phyloP scores from a whole-genome alignment of 2,113 vertebrate species.

The Numida meleagris region DNA sequence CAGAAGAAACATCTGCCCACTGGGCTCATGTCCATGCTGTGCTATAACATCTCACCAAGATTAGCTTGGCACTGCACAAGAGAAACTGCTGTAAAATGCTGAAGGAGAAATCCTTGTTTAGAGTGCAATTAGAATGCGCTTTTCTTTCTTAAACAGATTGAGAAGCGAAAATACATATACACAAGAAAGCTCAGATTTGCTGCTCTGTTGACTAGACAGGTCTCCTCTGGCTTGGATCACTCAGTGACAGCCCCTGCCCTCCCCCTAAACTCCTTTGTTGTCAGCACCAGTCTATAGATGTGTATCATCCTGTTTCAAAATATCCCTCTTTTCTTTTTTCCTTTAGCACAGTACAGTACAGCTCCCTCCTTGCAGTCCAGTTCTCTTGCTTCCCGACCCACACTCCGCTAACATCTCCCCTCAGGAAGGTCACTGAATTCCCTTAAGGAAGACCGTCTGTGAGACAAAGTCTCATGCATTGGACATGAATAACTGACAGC shows the following conservation, averaged over 20 bases:
- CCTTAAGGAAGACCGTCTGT: background rate
- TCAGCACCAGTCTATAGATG: background rate
- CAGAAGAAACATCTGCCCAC: slow-evolving; percentile 19
- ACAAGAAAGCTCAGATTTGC: slow-evolving; percentile 62
- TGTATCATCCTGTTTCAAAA: background rate
- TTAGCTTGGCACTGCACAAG: slow-evolving; percentile 49
- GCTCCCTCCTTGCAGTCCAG: background rate
- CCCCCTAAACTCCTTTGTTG: background rate
- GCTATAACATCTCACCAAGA: slow-evolving; percentile 54
- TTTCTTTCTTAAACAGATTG: slow-evolving; percentile 81
- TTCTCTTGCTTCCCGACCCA: background rate
- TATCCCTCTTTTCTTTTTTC: background rate
- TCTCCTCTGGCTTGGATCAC: slow-evolving; percentile 75
- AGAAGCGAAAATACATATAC: slow-evolving; percentile 78
- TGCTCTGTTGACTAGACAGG: slow-evolving; percentile 71
- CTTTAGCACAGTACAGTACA: background rate
- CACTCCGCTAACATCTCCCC: background rate
- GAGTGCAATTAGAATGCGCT: slow-evolving; percentile 79
- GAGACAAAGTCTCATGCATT: background rate
- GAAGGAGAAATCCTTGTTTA: slow-evolving; percentile 71
- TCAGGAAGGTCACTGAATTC: background rate
- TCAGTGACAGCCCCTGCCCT: slow-evolving; percentile 11
- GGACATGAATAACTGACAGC: background rate
- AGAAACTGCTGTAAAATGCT: slow-evolving; percentile 63
- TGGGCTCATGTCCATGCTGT: slow-evolving; percentile 30